phyloP scores from a whole-genome alignment of 2,797 vertebrate species.

The Mus caroli region DNA sequence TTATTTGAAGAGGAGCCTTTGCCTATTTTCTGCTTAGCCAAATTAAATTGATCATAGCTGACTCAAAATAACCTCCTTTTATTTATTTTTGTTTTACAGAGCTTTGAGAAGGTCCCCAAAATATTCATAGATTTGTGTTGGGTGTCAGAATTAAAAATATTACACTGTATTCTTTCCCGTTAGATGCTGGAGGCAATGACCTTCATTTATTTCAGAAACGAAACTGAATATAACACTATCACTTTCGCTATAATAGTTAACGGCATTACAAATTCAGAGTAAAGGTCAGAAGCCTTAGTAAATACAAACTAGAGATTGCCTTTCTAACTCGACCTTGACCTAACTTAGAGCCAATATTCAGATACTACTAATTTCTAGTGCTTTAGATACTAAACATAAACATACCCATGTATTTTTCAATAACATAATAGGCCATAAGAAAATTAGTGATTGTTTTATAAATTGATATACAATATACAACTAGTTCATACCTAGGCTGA shows the following conservation, averaged over 20 bases:
- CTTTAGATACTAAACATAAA: not conserved
- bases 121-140: conserved; percentile 4
- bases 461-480: not conserved
- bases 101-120: conserved; percentile 10
- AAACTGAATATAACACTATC: conserved; percentile 40
- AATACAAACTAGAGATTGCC: not conserved
- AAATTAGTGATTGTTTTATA: conserved; percentile 43
- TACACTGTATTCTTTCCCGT: conserved; percentile 25
- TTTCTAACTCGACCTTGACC: conserved; percentile 43
- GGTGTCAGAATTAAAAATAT: conserved; percentile 39
- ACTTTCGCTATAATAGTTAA: conserved; percentile 30
- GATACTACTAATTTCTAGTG: not conserved
- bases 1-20: conserved; percentile 52
- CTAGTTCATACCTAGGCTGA: not conserved
- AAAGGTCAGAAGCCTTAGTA: conserved; percentile 45
- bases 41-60: conserved; percentile 62
- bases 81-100: conserved; percentile 47
- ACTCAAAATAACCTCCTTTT: conserved; percentile 20
- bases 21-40: conserved; percentile 51
- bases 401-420: not conserved
- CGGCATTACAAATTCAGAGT: not conserved
- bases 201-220: conserved; percentile 73
- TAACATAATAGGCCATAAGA: not conserved
- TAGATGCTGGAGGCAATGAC: conserved; percentile 51
- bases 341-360: conserved; percentile 1